Conservation (phyloP, 2,797 vertebrate species). For the Lerista edwardsae region DNA sequence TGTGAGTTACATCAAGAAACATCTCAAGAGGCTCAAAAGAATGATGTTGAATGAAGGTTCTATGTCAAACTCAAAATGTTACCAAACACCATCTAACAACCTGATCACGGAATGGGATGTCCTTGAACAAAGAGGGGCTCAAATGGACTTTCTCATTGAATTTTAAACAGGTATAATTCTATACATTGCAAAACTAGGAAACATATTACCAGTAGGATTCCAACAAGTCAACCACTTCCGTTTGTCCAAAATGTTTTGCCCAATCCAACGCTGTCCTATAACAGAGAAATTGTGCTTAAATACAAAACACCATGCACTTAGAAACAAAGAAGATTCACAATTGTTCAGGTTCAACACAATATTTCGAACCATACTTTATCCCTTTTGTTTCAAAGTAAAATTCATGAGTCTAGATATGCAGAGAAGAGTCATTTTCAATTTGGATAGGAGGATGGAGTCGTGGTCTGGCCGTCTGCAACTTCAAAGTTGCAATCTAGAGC, state of each 20-base stretch:
- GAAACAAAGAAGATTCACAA: background rate
- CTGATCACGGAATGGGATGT: too few species aligned
- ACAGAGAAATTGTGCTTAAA: slow-evolving; percentile 35
- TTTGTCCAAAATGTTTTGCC: slow-evolving; percentile 88
- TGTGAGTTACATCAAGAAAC: background rate
- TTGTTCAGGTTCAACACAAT: background rate
- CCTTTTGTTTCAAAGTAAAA: background rate
- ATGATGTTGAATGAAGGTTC: background rate
- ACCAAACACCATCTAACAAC: too few species aligned
- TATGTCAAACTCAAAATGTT: background rate
- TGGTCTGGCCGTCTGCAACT: background rate
- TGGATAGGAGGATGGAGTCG: too few species aligned
- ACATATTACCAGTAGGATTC: slow-evolving; percentile 87
- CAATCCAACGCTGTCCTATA: slow-evolving; percentile 92
- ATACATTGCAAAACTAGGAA: background rate
- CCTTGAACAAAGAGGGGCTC: too few species aligned
- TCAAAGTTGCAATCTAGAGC: background rate
- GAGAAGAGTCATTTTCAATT: background rate
- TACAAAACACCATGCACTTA: background rate
- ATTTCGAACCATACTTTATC: background rate
- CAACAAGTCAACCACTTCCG: slow-evolving; percentile 88
- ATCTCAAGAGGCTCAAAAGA: background rate
- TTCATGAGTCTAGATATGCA: background rate
- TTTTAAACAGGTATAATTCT: background rate
- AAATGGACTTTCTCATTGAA: background rate